Evolutionary conservation across 2,797 vertebrate genomes (phyloP), one percentile per base, ranked within the genome.

Genomic region (Enteromius thamalakanensis): DNA sequence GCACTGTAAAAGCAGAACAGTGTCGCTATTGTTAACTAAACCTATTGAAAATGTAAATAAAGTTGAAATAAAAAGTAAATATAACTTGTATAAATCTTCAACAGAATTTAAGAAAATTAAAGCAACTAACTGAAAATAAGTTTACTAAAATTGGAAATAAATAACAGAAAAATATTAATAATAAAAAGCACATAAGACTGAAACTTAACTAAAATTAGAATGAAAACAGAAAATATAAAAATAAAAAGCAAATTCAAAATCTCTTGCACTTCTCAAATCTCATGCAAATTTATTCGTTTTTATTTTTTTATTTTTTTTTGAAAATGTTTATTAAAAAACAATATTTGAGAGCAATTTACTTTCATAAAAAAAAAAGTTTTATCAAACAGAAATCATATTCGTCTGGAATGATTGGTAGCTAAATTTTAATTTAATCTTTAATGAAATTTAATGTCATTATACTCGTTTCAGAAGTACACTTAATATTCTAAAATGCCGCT

Each of bases 21-120:
- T 58, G 34, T 58, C 4, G 32, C n/a, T 76, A 76, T 76, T 58
- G 32, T 68, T n/a, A 37, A 47, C 37, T 45, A 45, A 45, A 70
- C 23, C 42, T 47, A 23, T 8, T 23, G 11, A 45, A 70, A 70
- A 17, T 17, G 26, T 47, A 70, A 70, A 45, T 21, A 10, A 68
- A 68, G 6, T 14, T 58, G 12, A 58, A 75, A 75, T 53, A 14
- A 64, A 29, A 64, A 29, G 5, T 9, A 58, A 58, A 55, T 23
- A 58, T 76, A 40, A 23, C 3, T 23, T 23, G 3, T 21, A 75
- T 55, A 23, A 29, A 62, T 10, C 14, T 70, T 45, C 23, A 9
- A 15, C 7, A 51, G 7, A 23, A 71, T 14, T 23, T 7, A 15
- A 15, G 12, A 70, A 70, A 51, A 45, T 14, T 0, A 70, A 12